These are phyloP conservation scores for Ambastaia sidthimunki DNA, from an alignment of 2,797 vertebrate species.

Conservation along the genomic window DNA sequence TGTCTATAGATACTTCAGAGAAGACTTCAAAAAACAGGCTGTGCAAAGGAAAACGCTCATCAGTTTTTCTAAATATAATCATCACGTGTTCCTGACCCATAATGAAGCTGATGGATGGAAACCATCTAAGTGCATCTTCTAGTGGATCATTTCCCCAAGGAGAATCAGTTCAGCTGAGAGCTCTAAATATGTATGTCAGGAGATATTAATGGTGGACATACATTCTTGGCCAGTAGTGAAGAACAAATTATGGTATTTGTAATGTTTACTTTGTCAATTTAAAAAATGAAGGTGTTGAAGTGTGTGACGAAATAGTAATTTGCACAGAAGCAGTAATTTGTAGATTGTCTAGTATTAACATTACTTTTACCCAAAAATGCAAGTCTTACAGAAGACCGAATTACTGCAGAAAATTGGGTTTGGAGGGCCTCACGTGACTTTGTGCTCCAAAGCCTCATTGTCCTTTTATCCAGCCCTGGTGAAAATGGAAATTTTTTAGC, in stretches of 20 bases:
- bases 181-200: slow-evolving; percentile 37
- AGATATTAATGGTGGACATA: slow-evolving; percentile 27
- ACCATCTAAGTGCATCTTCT: slow-evolving; percentile 39
- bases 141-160: slow-evolving; percentile 34
- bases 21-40: slow-evolving; percentile 33
- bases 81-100: slow-evolving; percentile 28
- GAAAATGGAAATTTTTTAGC: background rate
- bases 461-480: background rate
- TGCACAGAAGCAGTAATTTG: background rate
- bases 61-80: slow-evolving; percentile 38
- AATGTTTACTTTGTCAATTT: background rate
- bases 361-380: background rate
- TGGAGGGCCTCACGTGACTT: background rate
- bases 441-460: background rate
- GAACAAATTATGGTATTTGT: background rate
- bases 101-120: slow-evolving; percentile 48
- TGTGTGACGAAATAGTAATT: background rate
- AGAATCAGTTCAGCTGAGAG: slow-evolving; percentile 39
- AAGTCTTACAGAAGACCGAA: background rate
- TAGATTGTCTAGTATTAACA: background rate
- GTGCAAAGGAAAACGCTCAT: slow-evolving; percentile 25
- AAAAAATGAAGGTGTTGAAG: background rate
- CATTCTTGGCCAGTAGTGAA: slow-evolving; percentile 16
- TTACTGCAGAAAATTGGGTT: background rate
- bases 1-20: slow-evolving; percentile 29